A percentile compares a stretch with the other conserved stretches of the same genome.
phyloP scores from a whole-genome alignment of 2,113 vertebrate species.

The Micromys minutus region DNA sequence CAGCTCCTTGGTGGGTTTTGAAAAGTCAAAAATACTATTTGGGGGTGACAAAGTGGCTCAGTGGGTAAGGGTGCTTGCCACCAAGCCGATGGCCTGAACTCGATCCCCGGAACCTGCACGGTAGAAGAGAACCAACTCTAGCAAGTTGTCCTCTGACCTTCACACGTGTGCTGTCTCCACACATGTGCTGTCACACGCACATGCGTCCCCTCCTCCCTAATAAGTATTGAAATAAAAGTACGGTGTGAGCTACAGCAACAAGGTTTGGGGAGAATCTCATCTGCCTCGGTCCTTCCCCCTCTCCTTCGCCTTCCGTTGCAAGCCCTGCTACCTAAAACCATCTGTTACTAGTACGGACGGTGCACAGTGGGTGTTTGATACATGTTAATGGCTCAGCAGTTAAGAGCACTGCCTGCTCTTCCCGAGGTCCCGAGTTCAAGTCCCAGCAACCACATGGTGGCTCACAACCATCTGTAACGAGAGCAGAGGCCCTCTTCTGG shows the following conservation, averaged over 20 bases:
- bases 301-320: background rate
- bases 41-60: background rate
- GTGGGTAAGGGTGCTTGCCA: background rate
- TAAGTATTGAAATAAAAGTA: background rate
- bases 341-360: background rate
- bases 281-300: background rate
- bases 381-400: no score
- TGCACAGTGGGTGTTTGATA: background rate
- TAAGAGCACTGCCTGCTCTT: no score
- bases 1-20: background rate
- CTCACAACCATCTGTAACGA: no score
- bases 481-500: no score
- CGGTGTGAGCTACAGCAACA: no score
- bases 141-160: background rate
- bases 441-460: no score
- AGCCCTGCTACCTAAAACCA: background rate
- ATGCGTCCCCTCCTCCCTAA: no score
- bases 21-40: background rate
- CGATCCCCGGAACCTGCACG: background rate
- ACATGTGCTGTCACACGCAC: background rate
- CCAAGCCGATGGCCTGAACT: background rate
- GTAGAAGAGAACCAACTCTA: background rate
- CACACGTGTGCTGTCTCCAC: background rate
- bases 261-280: background rate
- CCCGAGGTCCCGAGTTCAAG: no score